These are phyloP conservation scores for Cataglyphis altisquamis DNA, from an alignment of 2,888 invertebrate genomes.

Conservation along the genomic window DNA sequence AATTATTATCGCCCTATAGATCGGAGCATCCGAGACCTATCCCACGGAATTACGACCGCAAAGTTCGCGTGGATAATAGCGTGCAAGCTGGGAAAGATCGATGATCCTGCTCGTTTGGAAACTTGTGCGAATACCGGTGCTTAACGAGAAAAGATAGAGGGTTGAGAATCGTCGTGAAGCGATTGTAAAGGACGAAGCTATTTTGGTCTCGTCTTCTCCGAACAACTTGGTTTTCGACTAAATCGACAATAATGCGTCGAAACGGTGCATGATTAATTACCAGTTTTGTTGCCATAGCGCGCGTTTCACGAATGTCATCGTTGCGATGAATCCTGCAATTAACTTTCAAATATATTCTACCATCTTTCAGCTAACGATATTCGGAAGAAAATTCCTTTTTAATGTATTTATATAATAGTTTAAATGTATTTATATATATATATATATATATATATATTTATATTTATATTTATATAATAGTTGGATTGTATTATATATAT, in stretches of 20 bases:
- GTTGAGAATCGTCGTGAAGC: constrained; percentile 62
- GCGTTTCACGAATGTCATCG: constrained; percentile 17
- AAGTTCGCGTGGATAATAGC: constrained; percentile 62
- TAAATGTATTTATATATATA: too few species aligned
- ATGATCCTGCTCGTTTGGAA: constrained; percentile 67
- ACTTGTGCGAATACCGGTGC: constrained; percentile 63
- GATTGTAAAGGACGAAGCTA: constrained; percentile 69
- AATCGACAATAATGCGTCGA: constrained; percentile 3
- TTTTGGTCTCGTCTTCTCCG: constrained; percentile 65
- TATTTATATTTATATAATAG: too few species aligned
- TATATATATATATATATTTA: too few species aligned
- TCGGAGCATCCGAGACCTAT: constrained; percentile 41
- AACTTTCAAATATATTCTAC: neutral
- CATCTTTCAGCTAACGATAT: neutral
- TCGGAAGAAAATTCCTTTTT: neutral
- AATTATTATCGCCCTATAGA: constrained; percentile 65
- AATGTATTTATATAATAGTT: neutral
- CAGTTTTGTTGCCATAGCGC: neutral
- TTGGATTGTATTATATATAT: too few species aligned
- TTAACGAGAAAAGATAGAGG: constrained; percentile 60
- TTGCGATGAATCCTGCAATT: neutral
- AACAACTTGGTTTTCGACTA: constrained; percentile 43
- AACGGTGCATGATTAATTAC: constrained; percentile 44
- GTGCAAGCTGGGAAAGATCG: constrained; percentile 62
- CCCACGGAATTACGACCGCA: constrained; percentile 60